Conservation (phyloP, 2,888 invertebrate species). For the Thecophora atra region DNA sequence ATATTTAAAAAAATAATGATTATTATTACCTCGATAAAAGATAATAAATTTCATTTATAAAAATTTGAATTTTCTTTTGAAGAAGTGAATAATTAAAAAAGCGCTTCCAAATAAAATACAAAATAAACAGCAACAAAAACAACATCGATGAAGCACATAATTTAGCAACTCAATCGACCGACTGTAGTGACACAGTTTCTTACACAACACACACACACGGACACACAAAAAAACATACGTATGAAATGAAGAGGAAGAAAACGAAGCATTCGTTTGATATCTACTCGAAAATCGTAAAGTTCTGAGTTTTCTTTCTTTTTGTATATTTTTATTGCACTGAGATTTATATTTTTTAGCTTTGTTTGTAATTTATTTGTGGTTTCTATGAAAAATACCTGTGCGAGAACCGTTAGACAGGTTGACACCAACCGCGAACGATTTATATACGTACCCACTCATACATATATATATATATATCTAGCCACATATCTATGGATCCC, state of each 20-base stretch:
- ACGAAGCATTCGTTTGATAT: no score
- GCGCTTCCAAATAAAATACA: background rate
- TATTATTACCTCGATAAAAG: background rate
- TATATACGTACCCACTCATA: background rate
- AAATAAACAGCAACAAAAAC: background rate
- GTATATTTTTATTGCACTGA: background rate
- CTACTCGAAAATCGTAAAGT: no score
- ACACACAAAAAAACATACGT: no score
- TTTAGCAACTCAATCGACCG: background rate
- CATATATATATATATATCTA: background rate
- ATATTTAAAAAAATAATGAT: background rate
- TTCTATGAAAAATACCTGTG: background rate
- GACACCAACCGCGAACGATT: slow-evolving; percentile 22
- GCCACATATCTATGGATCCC: no score
- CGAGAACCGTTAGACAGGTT: slow-evolving; percentile 27
- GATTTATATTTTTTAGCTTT: slow-evolving; percentile 7
- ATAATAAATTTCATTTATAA: background rate
- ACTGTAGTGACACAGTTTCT: slow-evolving; percentile 4
- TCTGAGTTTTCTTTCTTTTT: background rate
- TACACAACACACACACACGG: no score
- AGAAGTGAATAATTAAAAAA: background rate
- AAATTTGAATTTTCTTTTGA: slow-evolving; percentile 2
- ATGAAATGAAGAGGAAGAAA: no score
- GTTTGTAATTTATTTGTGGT: background rate
- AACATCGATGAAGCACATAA: background rate